Percentiles rank a stretch among this genome's conserved stretches.
phyloP scores from a whole-genome alignment of 2,888 invertebrate species.

The Drosophila acutilabella region DNA sequence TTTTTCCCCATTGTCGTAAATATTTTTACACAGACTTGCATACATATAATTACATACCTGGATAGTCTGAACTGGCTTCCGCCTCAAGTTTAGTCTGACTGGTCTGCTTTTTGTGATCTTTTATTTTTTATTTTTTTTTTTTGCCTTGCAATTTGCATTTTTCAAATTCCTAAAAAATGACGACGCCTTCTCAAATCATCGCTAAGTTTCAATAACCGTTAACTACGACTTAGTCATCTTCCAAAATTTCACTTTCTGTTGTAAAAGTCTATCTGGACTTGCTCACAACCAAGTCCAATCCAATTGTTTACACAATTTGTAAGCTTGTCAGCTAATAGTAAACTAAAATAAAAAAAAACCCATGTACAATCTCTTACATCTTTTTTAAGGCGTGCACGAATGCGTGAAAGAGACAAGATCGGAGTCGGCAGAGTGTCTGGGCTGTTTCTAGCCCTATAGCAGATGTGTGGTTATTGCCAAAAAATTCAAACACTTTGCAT shows the following conservation, averaged over 20 bases:
- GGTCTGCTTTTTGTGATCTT: conserved; percentile 7
- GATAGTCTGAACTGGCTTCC: conserved; percentile 24
- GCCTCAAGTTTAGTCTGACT: conserved; percentile 2
- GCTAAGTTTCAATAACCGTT: conserved; percentile 21
- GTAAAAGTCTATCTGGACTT: conserved; percentile 52
- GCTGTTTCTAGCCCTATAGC: conserved; percentile 1
- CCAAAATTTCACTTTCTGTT: conserved; percentile 63
- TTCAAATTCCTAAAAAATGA: conserved; percentile 19
- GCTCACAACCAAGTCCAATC: conserved; percentile 13
- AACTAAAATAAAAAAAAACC: conserved; percentile 15
- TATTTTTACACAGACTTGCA: neutral
- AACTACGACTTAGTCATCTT: conserved; percentile 59
- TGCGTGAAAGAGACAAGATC: conserved; percentile 17
- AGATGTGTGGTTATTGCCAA: conserved; percentile 16
- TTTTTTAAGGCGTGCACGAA: conserved; percentile 8
- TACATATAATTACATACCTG: conserved; percentile 10
- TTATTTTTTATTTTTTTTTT: conserved; percentile 8
- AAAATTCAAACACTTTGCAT: conserved; percentile 11
- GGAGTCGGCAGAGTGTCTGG: conserved; percentile 26
- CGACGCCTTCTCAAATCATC: neutral
- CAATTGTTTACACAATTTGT: conserved; percentile 56
- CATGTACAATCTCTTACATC: conserved; percentile 15
- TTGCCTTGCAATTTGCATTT: conserved; percentile 23
- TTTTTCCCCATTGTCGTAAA: conserved; percentile 33
- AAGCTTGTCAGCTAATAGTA: conserved; percentile 28